Evolutionary conservation across 2,888 invertebrate species (phyloP), one percentile per base, ranked within the genome.

Genomic region (Leucoptera coffeella): DNA sequence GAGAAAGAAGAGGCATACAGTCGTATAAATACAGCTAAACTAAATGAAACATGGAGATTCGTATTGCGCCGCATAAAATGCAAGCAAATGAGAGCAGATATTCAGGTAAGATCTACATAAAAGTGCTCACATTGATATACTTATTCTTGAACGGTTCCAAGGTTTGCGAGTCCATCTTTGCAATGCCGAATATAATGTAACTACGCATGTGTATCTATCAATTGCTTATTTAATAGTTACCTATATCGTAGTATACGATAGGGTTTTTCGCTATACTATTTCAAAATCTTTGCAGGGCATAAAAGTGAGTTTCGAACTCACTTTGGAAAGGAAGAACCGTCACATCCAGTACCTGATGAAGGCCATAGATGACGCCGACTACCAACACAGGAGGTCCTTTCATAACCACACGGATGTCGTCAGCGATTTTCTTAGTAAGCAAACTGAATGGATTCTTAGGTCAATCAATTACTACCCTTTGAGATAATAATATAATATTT

Each of bases 1-100:
- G 85, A 82, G 49, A 82, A 78, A 34, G 90, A 90, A 51, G 86
- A 88, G 48, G 77, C 78, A 0, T 88, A 82, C 50, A 76, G 83
- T 3, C 77, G 87, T 25, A 60, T 85, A 26, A 90, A 90, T 47
- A 75, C 80, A 32, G 86, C 89, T 0, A 90, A 90, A 61, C 80
- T 90, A 27, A 88, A 89, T 45, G 86, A 87, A 54, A 79, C 83
- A 50, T 90, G 89, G 89, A 78, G 89, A 24, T 82, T 78, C 32
- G 77, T 85, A 31, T 55, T 90, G 28, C 74, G 90, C 1, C 78
- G 77, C 45, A 74, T 82, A 26, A 90, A 89, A 62, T 82, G 83
- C 42, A 78, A 79, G 31, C 83, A 87, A 43, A 72, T 88, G 58
- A 74, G 77, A 20, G 58, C 78, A 17, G 80, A 85, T 35, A 76